Evolutionary conservation across 2,888 invertebrate species (phyloP).

Genomic region (Lydus trimaculatus): DNA sequence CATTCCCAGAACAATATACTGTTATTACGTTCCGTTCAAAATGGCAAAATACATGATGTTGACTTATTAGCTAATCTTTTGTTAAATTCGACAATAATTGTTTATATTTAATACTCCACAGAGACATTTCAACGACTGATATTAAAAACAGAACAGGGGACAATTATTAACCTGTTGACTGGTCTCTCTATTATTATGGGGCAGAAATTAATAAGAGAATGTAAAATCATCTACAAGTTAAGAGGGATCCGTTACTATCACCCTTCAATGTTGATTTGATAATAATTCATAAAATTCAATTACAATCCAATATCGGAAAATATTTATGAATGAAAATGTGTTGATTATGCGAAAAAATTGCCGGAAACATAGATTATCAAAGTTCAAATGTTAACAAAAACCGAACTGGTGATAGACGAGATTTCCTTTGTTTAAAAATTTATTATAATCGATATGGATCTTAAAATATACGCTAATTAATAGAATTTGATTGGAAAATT

Average conservation of each 20-base stretch:
- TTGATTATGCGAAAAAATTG: not conserved
- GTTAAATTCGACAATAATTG: conserved; percentile 57
- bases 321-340: too few relatives aligned
- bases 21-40: conserved; percentile 43
- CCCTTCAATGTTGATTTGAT: too few relatives aligned
- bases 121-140: conserved; percentile 38
- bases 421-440: not conserved
- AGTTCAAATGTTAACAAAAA: not conserved
- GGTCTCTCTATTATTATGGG: too few relatives aligned
- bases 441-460: not conserved
- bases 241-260: too few relatives aligned
- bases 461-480: not conserved
- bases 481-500: not conserved
- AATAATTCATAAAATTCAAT: too few relatives aligned
- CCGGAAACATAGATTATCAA: not conserved
- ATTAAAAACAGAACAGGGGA: conserved; percentile 25
- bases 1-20: conserved; percentile 47
- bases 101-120: conserved; percentile 49
- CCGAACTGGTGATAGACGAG: not conserved
- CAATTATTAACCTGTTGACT: conserved; percentile 34
- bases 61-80: conserved; percentile 59
- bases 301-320: too few relatives aligned
- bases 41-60: conserved; percentile 56
- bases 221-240: too few relatives aligned
- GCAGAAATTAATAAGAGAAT: too few relatives aligned